phyloP scores from a whole-genome alignment of 2,797 vertebrate genomes.

The Momotus momota region DNA sequence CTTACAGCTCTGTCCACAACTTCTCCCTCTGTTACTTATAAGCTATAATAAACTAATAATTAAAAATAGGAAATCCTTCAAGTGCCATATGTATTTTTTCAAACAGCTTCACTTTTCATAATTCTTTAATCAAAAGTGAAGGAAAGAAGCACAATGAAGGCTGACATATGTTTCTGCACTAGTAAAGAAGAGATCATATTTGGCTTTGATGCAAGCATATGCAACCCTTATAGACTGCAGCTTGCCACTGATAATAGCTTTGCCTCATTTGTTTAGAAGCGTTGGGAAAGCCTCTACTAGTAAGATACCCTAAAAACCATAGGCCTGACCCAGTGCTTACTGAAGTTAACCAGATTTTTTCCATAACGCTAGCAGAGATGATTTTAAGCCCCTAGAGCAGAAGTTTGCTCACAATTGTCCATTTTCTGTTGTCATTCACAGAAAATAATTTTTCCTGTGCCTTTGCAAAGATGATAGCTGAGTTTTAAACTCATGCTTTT shows the following conservation, averaged over 20 bases:
- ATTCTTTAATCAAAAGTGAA: neutral
- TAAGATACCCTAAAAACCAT: neutral
- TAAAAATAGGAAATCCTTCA: neutral
- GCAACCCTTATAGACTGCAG: neutral
- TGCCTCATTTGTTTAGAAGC: neutral
- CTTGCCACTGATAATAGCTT: neutral
- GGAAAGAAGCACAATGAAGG: neutral
- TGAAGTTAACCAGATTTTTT: slow-evolving; percentile 13
- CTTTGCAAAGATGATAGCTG: neutral
- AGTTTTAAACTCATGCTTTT: slow-evolving; percentile 16
- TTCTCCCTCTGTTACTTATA: neutral
- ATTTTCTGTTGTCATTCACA: neutral
- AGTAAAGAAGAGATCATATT: neutral
- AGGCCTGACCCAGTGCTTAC: neutral
- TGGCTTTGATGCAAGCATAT: neutral
- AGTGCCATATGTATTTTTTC: neutral
- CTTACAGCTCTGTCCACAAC: neutral
- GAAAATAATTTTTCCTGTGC: neutral
- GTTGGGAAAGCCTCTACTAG: neutral
- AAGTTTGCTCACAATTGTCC: neutral
- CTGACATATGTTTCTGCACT: neutral
- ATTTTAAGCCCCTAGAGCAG: slow-evolving; percentile 9
- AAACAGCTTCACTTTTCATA: neutral
- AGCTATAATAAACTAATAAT: neutral
- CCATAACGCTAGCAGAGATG: neutral